A percentile compares a stretch with the other conserved stretches of the same genome.
Evolutionary conservation across 2,888 invertebrate genomes (phyloP).

Genomic region (Calephelis perditalis): DNA sequence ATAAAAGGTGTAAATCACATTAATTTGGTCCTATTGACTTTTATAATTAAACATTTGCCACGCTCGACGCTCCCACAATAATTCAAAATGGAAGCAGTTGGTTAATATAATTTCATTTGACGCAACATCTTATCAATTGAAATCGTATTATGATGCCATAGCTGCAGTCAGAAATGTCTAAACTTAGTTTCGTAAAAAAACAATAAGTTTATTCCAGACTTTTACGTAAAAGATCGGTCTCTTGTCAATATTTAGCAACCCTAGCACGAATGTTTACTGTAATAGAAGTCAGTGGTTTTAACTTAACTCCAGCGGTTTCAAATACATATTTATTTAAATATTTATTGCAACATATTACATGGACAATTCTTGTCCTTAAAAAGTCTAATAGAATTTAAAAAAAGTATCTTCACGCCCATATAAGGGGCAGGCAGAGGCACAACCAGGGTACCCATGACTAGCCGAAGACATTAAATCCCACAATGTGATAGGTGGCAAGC

Average conservation of each 20-base stretch:
- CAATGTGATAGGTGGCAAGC: no score
- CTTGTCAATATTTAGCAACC: neutral
- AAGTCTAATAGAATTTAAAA: no score
- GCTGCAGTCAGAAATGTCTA: conserved; percentile 6
- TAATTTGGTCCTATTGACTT: neutral
- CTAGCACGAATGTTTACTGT: neutral
- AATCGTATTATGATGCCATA: conserved; percentile 10
- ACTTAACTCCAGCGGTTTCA: neutral
- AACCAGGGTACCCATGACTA: no score
- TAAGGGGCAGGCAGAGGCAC: no score
- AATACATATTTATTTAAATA: neutral
- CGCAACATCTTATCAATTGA: conserved; percentile 5
- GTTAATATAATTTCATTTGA: conserved; percentile 8
- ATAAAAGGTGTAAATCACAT: neutral
- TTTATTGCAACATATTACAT: neutral
- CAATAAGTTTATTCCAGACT: conserved; percentile 4
- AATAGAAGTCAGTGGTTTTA: neutral
- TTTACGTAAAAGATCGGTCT: conserved; percentile 8
- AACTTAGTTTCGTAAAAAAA: conserved; percentile 8
- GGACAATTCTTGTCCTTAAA: no score
- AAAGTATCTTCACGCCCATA: no score
- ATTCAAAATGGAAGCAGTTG: conserved; percentile 5
- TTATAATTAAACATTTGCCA: conserved; percentile 8
- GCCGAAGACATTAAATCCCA: no score
- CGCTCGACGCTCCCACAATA: conserved; percentile 4